These are phyloP conservation scores for Linhomoeus sp. DNA, from an alignment of 2,888 invertebrate genomes.

Conservation along the genomic window DNA sequence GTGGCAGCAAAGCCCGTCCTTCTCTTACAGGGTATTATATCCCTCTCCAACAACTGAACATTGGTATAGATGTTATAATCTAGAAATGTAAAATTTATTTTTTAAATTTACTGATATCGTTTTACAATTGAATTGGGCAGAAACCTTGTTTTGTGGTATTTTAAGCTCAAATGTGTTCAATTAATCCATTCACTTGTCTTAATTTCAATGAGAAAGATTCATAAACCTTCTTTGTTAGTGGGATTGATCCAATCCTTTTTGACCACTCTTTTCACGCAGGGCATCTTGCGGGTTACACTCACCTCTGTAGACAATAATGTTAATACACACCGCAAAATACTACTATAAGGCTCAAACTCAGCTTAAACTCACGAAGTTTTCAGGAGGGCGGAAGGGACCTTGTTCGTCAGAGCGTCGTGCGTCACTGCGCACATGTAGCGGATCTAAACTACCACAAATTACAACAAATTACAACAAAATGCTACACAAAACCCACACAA, in stretches of 20 bases:
- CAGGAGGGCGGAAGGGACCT: constrained; percentile 77
- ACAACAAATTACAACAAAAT: too few relatives aligned
- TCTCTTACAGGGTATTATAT: constrained; percentile 74
- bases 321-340: too few relatives aligned
- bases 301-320: constrained; percentile 60
- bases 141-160: too few relatives aligned
- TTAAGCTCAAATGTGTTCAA: too few relatives aligned
- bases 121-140: too few relatives aligned
- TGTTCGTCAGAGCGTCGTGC: constrained; percentile 79
- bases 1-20: constrained; percentile 81
- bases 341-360: too few relatives aligned
- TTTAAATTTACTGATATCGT: too few relatives aligned
- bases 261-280: constrained; percentile 84
- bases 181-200: too few relatives aligned
- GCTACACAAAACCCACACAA: too few relatives aligned
- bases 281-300: constrained; percentile 84
- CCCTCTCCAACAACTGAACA: constrained; percentile 51
- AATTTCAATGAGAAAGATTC: too few relatives aligned
- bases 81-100: too few relatives aligned
- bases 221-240: constrained; percentile 51
- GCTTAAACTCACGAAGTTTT: constrained; percentile 63
- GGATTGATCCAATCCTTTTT: constrained; percentile 93
- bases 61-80: too few relatives aligned
- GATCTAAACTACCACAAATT: constrained; percentile 29
- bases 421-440: constrained; percentile 95